Evolutionary conservation across 2,113 vertebrate genomes (phyloP).

Genomic region (Microcebus griseorufus): DNA sequence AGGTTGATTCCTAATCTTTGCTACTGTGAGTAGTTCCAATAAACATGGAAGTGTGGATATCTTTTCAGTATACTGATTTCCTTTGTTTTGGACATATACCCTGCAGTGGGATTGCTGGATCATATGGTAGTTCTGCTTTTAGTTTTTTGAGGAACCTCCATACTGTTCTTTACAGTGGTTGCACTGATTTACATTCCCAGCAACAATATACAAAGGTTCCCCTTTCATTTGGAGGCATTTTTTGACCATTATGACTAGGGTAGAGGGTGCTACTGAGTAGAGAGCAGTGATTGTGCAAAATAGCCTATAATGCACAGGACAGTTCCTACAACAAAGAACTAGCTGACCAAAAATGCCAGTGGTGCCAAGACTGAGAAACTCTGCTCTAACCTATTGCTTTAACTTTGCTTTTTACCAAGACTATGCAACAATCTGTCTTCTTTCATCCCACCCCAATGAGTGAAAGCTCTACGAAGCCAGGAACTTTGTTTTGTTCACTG

Average conservation of each 20-base stretch:
- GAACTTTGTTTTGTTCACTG: conserved; percentile 29
- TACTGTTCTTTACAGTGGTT: too few species aligned
- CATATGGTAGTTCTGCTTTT: too few species aligned
- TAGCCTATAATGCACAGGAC: not conserved
- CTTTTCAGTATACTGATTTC: too few species aligned
- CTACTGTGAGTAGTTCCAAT: too few species aligned
- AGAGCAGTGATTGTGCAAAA: not conserved
- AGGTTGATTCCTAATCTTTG: too few species aligned
- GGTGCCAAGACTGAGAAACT: not conserved
- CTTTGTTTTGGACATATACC: too few species aligned
- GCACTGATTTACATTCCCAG: too few species aligned
- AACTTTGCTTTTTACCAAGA: not conserved
- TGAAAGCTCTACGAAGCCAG: not conserved
- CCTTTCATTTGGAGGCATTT: not conserved
- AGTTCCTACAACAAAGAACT: not conserved
- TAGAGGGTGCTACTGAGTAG: not conserved
- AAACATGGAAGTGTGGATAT: too few species aligned
- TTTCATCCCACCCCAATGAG: not conserved
- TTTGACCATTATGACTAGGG: not conserved
- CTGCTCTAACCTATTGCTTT: not conserved
- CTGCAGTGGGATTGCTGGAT: too few species aligned
- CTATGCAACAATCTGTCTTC: not conserved
- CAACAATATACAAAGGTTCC: too few species aligned
- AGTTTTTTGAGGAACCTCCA: too few species aligned
- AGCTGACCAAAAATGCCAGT: not conserved